A percentile compares a stretch with the other conserved stretches of the same genome.
Conservation (phyloP, 2,888 invertebrate genomes). For the Idaea aversata region DNA sequence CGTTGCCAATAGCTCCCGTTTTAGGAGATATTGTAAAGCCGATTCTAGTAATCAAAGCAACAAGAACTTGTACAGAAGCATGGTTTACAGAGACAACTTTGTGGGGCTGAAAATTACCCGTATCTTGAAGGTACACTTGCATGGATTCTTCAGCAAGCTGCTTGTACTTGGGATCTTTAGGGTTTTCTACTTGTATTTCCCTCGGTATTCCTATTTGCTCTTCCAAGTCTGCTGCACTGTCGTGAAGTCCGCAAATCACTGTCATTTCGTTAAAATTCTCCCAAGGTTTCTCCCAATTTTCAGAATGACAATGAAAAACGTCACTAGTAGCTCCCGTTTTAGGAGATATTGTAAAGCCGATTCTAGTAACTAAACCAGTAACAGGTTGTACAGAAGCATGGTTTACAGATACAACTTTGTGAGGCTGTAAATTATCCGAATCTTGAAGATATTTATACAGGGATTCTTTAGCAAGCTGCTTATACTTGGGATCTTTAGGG, state of each 20-base stretch:
- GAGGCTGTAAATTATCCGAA: slow-evolving; percentile 30
- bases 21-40: slow-evolving; percentile 74
- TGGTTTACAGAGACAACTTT: slow-evolving; percentile 49
- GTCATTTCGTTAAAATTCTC: slow-evolving; percentile 29
- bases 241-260: background rate
- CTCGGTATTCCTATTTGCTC: slow-evolving; percentile 9
- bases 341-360: slow-evolving; percentile 75
- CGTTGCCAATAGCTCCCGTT: slow-evolving; percentile 43
- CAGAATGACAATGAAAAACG: slow-evolving; percentile 27
- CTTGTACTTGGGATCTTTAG: slow-evolving; percentile 31
- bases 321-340: slow-evolving; percentile 52
- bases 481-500: slow-evolving; percentile 30
- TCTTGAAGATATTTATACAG: slow-evolving; percentile 32
- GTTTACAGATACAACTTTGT: slow-evolving; percentile 47
- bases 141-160: slow-evolving; percentile 42
- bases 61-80: slow-evolving; percentile 65
- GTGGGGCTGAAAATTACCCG: slow-evolving; percentile 29
- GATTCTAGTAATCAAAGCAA: slow-evolving; percentile 73
- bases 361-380: slow-evolving; percentile 68
- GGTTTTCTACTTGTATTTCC: slow-evolving; percentile 10
- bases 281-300: slow-evolving; percentile 31
- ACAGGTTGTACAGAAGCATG: slow-evolving; percentile 67
- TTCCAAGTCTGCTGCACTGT: background rate
- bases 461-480: slow-evolving; percentile 39
- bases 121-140: slow-evolving; percentile 31